A percentile compares a stretch with the other conserved stretches of the same genome.
Conservation (phyloP, 1,140 invertebrate genomes). For the Tribolium madens region DNA sequence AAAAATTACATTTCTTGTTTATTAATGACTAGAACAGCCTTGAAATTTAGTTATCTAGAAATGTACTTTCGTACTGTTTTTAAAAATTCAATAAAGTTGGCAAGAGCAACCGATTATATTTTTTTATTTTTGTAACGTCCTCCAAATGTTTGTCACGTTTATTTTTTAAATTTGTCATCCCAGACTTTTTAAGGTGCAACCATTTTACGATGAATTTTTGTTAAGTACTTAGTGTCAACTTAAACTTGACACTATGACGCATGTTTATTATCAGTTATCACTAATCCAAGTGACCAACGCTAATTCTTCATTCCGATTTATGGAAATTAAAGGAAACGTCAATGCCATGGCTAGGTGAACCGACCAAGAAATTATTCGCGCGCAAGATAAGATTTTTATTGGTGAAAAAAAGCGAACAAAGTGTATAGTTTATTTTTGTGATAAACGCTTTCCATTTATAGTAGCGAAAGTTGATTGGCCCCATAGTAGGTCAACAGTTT, state of each 20-base stretch:
- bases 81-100: conserved; percentile 18
- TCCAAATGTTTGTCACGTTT: conserved; percentile 15
- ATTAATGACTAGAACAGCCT: conserved; percentile 19
- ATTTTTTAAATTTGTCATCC: conserved; percentile 28
- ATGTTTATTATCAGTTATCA: not conserved
- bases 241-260: not conserved
- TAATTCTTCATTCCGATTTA: conserved; percentile 5
- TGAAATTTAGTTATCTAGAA: conserved; percentile 6
- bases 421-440: conserved; percentile 35
- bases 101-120: not conserved
- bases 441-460: conserved; percentile 57
- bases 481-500: conserved; percentile 55
- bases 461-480: conserved; percentile 59
- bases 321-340: not conserved
- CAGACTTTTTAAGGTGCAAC: conserved; percentile 1
- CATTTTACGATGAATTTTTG: no score
- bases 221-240: not conserved
- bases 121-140: conserved; percentile 27
- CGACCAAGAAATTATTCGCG: not conserved
- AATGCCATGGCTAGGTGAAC: not conserved
- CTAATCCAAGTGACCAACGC: not conserved
- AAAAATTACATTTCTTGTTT: conserved; percentile 19
- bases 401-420: conserved; percentile 23
- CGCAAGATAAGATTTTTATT: conserved; percentile 17
- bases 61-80: conserved; percentile 5